phyloP scores from a whole-genome alignment of 1,140 invertebrate genomes.

The Bombus vancouverensis region DNA sequence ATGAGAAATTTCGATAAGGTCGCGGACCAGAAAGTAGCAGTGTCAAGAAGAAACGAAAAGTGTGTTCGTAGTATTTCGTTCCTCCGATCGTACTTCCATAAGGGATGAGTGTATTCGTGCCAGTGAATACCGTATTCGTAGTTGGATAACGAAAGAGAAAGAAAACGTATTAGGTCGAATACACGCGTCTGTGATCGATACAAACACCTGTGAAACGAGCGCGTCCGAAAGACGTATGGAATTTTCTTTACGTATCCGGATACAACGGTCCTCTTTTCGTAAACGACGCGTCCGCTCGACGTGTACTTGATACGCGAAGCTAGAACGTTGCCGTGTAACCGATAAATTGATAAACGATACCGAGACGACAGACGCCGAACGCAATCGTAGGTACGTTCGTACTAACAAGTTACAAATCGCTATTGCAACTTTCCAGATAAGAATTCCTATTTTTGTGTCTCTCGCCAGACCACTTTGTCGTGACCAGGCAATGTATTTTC shows the following conservation, averaged over 20 bases:
- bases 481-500: not conserved
- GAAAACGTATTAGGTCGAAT: not conserved
- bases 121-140: not conserved
- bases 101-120: not conserved
- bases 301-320: not conserved
- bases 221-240: conserved; percentile 1
- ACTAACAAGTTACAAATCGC: conserved; percentile 28
- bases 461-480: not conserved
- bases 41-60: not conserved
- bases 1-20: not conserved
- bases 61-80: not conserved
- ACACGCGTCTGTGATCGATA: conserved; percentile 4
- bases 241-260: not conserved
- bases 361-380: conserved; percentile 5
- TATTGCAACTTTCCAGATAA: conserved; percentile 11
- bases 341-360: conserved; percentile 46
- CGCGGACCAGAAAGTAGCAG: not conserved
- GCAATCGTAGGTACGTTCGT: conserved; percentile 41
- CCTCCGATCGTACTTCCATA: not conserved
- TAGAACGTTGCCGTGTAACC: conserved; percentile 14
- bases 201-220: conserved; percentile 53
- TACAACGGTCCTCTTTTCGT: not conserved
- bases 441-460: not conserved
- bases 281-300: not conserved
- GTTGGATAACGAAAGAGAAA: no score